A percentile compares a stretch with the other conserved stretches of the same genome.
Evolutionary conservation across 92 coral and sea anemone species (phyloP).

Genomic region (Epizoanthus rinbou): DNA sequence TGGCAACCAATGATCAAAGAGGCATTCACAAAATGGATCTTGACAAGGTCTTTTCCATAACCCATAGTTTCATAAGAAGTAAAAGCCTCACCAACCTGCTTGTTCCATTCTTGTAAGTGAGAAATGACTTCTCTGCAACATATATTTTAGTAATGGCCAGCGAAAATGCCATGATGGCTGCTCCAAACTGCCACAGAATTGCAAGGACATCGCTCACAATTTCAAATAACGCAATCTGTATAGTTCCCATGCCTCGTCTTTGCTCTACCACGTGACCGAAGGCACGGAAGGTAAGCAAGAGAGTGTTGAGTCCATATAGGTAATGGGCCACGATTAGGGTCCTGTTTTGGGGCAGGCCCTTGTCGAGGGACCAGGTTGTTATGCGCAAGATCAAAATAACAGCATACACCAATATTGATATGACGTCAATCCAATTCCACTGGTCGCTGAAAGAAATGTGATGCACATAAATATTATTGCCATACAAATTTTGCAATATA

Average conservation of each 20-base stretch:
- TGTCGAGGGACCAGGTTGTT: slow-evolving; percentile 18
- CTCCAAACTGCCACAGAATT: slow-evolving; percentile 65
- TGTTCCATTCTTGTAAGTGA: not conserved
- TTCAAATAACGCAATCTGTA: slow-evolving; percentile 51
- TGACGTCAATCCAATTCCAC: slow-evolving; percentile 52
- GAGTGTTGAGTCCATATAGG: slow-evolving; percentile 54
- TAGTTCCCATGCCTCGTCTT: slow-evolving; percentile 44
- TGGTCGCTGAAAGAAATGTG: slow-evolving; percentile 44
- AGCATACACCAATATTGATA: slow-evolving; percentile 19
- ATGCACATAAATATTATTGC: too few relatives aligned
- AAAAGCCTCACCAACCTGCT: not conserved
- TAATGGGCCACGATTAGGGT: slow-evolving; percentile 44
- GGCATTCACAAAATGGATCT: too few relatives aligned
- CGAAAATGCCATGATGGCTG: slow-evolving; percentile 68
- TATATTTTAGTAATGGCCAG: slow-evolving; percentile 70
- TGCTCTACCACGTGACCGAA: slow-evolving; percentile 57
- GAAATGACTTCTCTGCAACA: slow-evolving; percentile 54
- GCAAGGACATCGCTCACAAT: slow-evolving; percentile 43
- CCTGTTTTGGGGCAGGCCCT: slow-evolving; percentile 31
- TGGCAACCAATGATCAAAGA: too few relatives aligned
- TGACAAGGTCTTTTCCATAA: too few relatives aligned
- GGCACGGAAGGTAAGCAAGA: slow-evolving; percentile 49
- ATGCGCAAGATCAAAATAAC: slow-evolving; percentile 39
- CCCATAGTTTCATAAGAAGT: not conserved
- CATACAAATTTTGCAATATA: too few relatives aligned